A percentile compares a stretch with the other conserved stretches of the same genome.
Conservation (phyloP, 2,888 invertebrate species). For the Siphlonurus alternatus region DNA sequence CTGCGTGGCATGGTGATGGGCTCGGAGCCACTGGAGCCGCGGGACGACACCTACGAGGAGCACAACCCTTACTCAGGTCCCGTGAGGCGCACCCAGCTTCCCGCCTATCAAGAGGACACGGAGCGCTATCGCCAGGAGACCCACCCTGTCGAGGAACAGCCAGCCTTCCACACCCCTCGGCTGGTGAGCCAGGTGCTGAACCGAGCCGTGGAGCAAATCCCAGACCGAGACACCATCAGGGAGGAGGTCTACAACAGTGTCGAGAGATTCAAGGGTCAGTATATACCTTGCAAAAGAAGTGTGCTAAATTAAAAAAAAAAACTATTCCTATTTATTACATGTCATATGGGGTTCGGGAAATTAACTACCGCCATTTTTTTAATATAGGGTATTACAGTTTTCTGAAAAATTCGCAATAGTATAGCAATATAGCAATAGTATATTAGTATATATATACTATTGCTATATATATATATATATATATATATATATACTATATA, state of each 20-base stretch:
- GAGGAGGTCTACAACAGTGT: not conserved
- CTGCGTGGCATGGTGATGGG: not conserved
- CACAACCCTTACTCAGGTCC: not conserved
- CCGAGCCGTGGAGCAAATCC: not conserved
- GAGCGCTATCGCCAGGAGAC: not conserved
- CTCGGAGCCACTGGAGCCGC: not conserved
- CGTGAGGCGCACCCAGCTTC: not conserved
- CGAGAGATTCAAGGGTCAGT: not conserved
- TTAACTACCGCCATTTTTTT: no score
- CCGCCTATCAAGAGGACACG: not conserved
- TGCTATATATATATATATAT: no score
- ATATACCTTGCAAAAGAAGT: no score
- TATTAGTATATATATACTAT: no score
- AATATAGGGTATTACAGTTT: no score
- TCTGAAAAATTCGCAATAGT: no score
- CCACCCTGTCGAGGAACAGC: not conserved
- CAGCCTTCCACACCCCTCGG: not conserved
- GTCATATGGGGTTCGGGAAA: no score
- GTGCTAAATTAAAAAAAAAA: no score
- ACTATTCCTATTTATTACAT: no score
- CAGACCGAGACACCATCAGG: not conserved
- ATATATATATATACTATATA: no score
- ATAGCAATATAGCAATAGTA: no score
- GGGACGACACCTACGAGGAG: not conserved
- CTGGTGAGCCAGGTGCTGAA: not conserved